phyloP scores from a whole-genome alignment of 2,113 vertebrate genomes.

The Strix aluco region DNA sequence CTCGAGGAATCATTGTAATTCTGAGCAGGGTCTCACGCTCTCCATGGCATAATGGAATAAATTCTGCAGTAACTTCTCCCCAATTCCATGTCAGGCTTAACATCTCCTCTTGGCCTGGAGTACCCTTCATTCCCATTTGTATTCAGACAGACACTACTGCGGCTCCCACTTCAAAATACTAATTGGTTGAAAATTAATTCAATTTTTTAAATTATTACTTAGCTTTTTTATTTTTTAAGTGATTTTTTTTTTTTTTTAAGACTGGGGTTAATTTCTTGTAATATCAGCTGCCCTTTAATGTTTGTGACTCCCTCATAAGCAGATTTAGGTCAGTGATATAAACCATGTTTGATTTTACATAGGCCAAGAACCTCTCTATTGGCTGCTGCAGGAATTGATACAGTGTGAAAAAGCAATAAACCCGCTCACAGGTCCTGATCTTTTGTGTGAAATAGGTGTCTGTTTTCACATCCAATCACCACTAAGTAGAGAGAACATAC shows the following conservation, averaged over 20 bases:
- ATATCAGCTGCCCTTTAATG: neutral
- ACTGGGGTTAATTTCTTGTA: conserved; percentile 1
- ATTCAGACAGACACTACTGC: conserved; percentile 7
- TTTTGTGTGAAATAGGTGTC: neutral
- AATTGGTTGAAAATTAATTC: conserved; percentile 30
- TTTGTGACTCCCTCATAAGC: neutral
- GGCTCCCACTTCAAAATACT: conserved; percentile 19
- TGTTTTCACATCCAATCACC: neutral
- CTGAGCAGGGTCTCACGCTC: neutral
- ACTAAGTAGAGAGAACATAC: neutral
- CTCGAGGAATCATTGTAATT: neutral
- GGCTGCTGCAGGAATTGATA: neutral
- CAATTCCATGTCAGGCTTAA: neutral
- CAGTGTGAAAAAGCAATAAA: neutral
- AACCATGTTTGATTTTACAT: neutral
- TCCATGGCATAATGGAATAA: neutral
- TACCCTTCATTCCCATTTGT: conserved; percentile 9
- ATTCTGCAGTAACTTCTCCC: neutral
- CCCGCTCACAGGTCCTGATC: neutral
- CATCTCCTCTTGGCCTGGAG: neutral
- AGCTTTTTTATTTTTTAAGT: conserved; percentile 2
- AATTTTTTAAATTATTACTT: neutral
- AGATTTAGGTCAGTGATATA: neutral
- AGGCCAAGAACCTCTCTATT: neutral
- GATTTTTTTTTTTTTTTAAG: neutral